Evolutionary conservation across 2,888 invertebrate genomes (phyloP).

Genomic region (Chrysolina americana): DNA sequence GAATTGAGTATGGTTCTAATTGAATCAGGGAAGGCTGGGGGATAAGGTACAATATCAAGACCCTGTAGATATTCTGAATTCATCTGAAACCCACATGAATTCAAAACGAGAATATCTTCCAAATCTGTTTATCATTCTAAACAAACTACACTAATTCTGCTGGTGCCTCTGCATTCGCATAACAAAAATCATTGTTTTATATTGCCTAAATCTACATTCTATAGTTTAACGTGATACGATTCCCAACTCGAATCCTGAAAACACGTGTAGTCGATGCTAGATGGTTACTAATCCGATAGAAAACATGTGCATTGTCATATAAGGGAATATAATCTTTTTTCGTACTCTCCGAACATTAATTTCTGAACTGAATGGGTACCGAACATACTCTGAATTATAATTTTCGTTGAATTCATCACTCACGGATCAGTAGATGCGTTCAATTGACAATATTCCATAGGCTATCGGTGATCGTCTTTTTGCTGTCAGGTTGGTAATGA

Average conservation of each 20-base stretch:
- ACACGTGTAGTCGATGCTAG: not conserved
- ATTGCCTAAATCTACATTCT: not conserved
- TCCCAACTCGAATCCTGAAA: not conserved
- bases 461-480: no score
- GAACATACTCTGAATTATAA: not conserved
- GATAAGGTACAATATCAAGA: no score
- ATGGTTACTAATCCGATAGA: not conserved
- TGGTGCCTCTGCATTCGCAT: not conserved
- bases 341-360: not conserved
- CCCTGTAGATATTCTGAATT: not conserved
- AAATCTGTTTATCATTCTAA: not conserved
- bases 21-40: no score
- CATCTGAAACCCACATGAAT: not conserved
- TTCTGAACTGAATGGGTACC: not conserved
- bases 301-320: conserved; percentile 16
- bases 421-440: not conserved
- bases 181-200: conserved; percentile 10
- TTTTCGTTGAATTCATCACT: not conserved
- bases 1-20: no score
- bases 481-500: no score
- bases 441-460: not conserved
- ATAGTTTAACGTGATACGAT: not conserved
- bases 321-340: not conserved
- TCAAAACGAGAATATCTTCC: not conserved
- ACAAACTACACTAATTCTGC: not conserved